Conservation (phyloP, 2,888 invertebrate genomes). For the Synanthedon formicaeformis region DNA sequence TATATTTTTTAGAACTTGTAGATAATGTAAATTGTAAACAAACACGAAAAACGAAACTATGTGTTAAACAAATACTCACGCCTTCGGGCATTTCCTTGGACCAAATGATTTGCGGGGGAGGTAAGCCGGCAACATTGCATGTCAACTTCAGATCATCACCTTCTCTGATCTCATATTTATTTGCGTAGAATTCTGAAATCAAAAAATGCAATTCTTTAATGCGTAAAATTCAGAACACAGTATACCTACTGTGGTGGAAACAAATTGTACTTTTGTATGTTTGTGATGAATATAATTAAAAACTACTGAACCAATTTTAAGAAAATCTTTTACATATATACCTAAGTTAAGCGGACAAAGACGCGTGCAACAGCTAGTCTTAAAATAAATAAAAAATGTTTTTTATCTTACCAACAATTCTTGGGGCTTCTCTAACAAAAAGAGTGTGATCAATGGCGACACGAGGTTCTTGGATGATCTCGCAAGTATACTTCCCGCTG, state of each 20-base stretch:
- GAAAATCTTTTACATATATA: no score
- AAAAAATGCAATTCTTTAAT: background rate
- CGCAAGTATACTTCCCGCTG: conserved; percentile 36
- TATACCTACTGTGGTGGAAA: no score
- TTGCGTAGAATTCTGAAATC: conserved; percentile 34
- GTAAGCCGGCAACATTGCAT: conserved; percentile 36
- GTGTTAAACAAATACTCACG: conserved; percentile 27
- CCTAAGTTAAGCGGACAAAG: no score
- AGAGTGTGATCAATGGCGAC: conserved; percentile 33
- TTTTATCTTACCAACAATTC: conserved; percentile 2
- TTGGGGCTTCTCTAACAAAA: conserved; percentile 24
- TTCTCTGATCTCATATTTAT: conserved; percentile 17
- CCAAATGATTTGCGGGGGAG: conserved; percentile 44
- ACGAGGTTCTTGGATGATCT: conserved; percentile 17
- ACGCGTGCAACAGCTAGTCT: no score
- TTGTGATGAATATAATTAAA: no score
- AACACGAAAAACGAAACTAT: no score
- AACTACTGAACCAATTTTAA: no score
- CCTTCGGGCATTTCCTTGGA: conserved; percentile 23
- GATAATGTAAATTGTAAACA: no score
- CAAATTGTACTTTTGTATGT: no score
- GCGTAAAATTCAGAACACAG: no score
- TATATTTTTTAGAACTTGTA: no score
- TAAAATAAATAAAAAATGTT: no score
- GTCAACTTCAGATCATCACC: conserved; percentile 31